Percentiles rank a stretch among this genome's conserved stretches.
These are phyloP conservation scores for Cinclus mexicanus DNA, from an alignment of 2,113 vertebrate genomes.

Conservation along the genomic window DNA sequence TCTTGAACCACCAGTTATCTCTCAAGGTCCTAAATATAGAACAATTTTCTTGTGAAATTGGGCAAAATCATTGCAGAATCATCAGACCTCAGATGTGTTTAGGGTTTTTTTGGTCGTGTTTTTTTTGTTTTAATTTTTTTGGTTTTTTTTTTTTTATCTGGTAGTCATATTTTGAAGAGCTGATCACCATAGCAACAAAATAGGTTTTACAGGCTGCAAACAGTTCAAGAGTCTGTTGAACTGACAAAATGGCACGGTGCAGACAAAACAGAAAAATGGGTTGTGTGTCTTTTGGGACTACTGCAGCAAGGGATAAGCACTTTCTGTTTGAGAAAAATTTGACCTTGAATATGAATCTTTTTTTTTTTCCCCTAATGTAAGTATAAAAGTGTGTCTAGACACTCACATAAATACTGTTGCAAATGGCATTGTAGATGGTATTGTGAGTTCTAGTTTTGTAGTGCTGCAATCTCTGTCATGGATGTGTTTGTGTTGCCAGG, in stretches of 20 bases:
- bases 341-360: neutral
- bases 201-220: constrained; percentile 28
- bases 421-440: neutral
- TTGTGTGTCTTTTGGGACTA: neutral
- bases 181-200: constrained; percentile 49
- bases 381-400: neutral
- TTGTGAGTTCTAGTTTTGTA: neutral
- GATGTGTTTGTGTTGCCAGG: neutral
- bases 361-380: neutral
- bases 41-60: neutral
- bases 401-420: neutral
- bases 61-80: neutral
- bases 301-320: neutral
- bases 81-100: neutral
- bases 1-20: neutral
- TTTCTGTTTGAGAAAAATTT: neutral
- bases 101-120: neutral
- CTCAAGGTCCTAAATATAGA: neutral
- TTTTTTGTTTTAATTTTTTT: neutral
- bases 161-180: constrained; percentile 28
- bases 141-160: neutral
- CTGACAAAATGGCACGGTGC: neutral
- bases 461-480: neutral
- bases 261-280: neutral
- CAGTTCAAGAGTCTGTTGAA: constrained; percentile 23